Base-by-base conservation (phyloP, 2,888 invertebrate species). In the Cyclophora punctaria region DNA sequence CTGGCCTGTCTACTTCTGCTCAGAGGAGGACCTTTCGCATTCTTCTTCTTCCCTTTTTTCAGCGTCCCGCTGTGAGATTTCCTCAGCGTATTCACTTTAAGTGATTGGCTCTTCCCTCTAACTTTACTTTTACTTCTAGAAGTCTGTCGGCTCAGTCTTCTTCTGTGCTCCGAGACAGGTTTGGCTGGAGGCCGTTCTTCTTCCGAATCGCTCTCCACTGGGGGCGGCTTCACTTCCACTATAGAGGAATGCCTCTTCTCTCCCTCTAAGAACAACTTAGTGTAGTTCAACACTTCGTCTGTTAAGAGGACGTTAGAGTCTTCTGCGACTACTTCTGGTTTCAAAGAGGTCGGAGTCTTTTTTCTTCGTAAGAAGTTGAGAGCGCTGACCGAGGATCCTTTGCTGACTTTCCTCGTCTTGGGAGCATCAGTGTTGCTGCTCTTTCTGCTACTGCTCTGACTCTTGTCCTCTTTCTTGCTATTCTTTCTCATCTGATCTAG, bases 101-200 rank as follows among this genome's bases (percentile, higher is more conserved):
- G 69, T 2, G 80, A 74, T 57, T 87, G 88, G 59, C 87, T 87
- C 58, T 88, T 88, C 1, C 88, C 88, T 57, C 88, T 67, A 3
- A 65, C 83, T 68, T 87, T 88, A 51, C 88, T 88, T 63, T 88
- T 88, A 63, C 85, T 83, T 60, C 88, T 80, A 41, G 88, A 88
- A 34, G 88, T 81, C 53, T 87, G 87, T 53, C 88, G 69, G 52
- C 88, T 88, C 4, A 88, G 64, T 57, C 87, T 73, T 57, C 88
- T 73, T 55, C 86, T 77, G 35, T 85, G 86, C 52, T 87, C 86
- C 40, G 76, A 73, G 7, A 75, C 56, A 34, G 75, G 65, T 62
- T 83, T 87, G 33, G 80, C 75, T 20, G 75, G 70, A 2, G 80
- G 81, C 7, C 73, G 62, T 49, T 85, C 84, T 35, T 83, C 84